These are phyloP conservation scores for Megaceryle alcyon DNA, from an alignment of 2,797 vertebrate genomes.

Conservation along the genomic window DNA sequence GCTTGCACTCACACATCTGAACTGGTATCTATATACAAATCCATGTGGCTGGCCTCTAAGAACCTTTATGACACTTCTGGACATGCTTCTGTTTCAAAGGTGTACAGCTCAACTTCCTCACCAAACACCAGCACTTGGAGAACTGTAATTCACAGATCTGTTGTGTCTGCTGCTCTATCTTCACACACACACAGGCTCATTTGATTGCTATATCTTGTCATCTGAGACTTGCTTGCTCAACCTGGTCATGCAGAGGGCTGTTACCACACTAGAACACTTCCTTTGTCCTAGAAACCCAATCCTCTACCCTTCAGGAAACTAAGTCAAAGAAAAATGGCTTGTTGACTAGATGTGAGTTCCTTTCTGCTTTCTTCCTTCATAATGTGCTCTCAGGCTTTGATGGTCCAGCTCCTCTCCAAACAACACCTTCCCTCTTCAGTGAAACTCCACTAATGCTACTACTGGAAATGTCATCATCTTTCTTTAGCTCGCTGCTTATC, in stretches of 20 bases:
- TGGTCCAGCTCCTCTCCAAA: neutral
- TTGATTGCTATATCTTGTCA: neutral
- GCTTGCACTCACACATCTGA: neutral
- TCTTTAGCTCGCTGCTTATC: neutral
- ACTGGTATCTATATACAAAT: neutral
- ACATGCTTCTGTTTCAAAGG: neutral
- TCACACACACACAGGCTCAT: fast-evolving
- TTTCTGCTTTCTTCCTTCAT: neutral
- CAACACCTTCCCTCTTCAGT: neutral
- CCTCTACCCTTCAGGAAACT: neutral
- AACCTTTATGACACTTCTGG: neutral
- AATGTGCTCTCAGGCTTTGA: neutral
- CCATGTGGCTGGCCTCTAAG: neutral
- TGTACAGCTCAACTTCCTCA: neutral
- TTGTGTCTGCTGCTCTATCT: neutral
- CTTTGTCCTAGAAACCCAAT: neutral
- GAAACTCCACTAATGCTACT: neutral
- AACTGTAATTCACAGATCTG: neutral
- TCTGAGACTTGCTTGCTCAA: neutral
- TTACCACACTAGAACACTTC: neutral
- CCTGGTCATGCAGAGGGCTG: neutral
- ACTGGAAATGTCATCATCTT: neutral
- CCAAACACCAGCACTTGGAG: neutral
- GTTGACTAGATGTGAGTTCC: neutral
- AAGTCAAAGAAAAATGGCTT: neutral